Base-by-base conservation (phyloP, 2,888 invertebrate genomes). In the Eudasyphora cyanicolor region DNA sequence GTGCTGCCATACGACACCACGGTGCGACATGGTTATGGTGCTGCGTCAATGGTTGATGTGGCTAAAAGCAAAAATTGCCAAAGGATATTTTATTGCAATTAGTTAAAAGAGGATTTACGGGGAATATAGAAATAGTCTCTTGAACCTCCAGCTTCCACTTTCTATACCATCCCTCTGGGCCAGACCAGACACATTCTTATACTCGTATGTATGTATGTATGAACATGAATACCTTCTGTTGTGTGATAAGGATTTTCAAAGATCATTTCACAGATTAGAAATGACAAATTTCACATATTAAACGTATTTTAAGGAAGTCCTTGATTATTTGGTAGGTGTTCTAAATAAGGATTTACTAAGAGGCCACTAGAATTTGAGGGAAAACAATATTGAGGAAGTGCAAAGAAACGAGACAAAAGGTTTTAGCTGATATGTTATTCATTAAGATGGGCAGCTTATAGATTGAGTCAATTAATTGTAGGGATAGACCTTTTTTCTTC, bases 81-180 rank as follows among this genome's bases (percentile, higher is more conserved):
- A 62, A 83, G 80, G 80, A 80, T 83, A 79, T 83, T 80, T 83
- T 78, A 75, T 70, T 80, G 80, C 83, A 80, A 83, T 83, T 83
- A 83, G 62, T 70, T 75, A 45, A 45, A 62, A 78, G 77, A 77
- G 69, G 73, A 71, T 67, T 67, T 67, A 67, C 57, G 14, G 1
- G 12, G 57, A 27, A 57, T 27, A 57, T 27, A 27, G 57, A 57
- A 27, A 27, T 57, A 51, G 5, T 7, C 21, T 57, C 27, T 24
- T 27, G 45, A n/a, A n/a, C n/a, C n/a, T n/a, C n/a, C n/a, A 10
- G 45, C n/a, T n/a, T n/a, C n/a, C n/a, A n/a, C n/a, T n/a, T n/a
- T n/a, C n/a, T n/a, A 14, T 6, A 45, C 14, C 45, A 45, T 5
- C 45, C 45, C 14, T n/a, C 4, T 32, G 4, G 32, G 32, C 4